Evolutionary conservation across 2,113 vertebrate species (phyloP).

Genomic region (Plestiodon gilberti): DNA sequence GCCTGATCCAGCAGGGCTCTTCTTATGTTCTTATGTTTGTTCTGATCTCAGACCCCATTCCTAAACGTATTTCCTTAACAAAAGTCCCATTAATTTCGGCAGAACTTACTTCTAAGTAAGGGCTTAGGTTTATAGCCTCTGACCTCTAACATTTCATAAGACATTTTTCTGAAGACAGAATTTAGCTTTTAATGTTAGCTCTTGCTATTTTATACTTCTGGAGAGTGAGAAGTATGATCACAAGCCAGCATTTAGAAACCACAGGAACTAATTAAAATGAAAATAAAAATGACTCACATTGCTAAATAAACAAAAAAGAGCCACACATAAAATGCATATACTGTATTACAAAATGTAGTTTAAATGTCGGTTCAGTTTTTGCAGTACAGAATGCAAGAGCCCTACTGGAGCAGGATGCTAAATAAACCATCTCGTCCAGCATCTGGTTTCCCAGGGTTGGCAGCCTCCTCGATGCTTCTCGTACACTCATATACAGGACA

Average conservation of each 20-base stretch:
- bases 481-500: not conserved
- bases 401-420: not conserved
- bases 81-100: not conserved
- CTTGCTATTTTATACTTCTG: not conserved
- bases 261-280: not conserved
- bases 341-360: not conserved
- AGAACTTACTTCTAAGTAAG: not conserved
- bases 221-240: not conserved
- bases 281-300: not conserved
- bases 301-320: not conserved
- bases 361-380: too few species aligned
- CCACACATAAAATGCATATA: not conserved
- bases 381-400: too few species aligned
- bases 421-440: not conserved
- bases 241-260: not conserved
- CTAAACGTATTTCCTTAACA: not conserved
- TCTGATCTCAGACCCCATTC: not conserved
- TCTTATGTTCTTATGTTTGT: too few species aligned
- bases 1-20: too few species aligned
- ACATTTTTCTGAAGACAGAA: not conserved
- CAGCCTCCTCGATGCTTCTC: not conserved
- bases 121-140: not conserved
- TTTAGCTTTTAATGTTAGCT: not conserved
- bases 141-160: too few species aligned
- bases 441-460: not conserved